Conservation (phyloP, 2,888 invertebrate genomes). For the Alsophila aescularia region DNA sequence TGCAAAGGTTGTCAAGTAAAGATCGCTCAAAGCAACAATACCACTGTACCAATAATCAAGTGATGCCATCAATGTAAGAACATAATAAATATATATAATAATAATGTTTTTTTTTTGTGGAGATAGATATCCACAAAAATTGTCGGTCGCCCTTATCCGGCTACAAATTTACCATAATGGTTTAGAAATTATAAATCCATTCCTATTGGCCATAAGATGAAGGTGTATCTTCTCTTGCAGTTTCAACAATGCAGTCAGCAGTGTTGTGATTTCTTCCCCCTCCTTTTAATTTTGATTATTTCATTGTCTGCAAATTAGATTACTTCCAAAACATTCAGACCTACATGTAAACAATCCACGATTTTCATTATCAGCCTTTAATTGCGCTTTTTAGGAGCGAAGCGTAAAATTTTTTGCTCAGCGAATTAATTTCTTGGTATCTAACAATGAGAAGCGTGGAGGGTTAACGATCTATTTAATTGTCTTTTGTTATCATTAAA, state of each 20-base stretch:
- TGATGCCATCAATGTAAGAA: too few relatives aligned
- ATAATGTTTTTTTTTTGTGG: too few relatives aligned
- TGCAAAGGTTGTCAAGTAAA: too few relatives aligned
- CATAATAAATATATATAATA: too few relatives aligned
- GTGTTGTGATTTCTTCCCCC: not conserved
- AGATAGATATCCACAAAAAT: too few relatives aligned
- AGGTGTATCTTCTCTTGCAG: constrained; percentile 7
- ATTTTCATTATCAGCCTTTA: constrained; percentile 19
- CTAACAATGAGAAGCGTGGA: constrained; percentile 21
- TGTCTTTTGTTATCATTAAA: constrained; percentile 24
- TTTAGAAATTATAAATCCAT: too few relatives aligned
- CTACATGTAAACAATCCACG: constrained; percentile 21
- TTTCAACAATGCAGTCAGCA: not conserved
- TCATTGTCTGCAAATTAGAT: constrained; percentile 29
- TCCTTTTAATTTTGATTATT: constrained; percentile 12
- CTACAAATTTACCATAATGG: too few relatives aligned
- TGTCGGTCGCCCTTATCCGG: too few relatives aligned
- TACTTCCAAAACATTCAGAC: constrained; percentile 12
- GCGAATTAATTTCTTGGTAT: constrained; percentile 15
- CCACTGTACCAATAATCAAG: too few relatives aligned
- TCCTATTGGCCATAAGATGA: not conserved
- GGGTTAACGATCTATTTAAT: constrained; percentile 24
- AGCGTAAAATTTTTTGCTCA: constrained; percentile 9
- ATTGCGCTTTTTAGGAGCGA: constrained; percentile 18
- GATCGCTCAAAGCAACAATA: too few relatives aligned